Percentiles rank a stretch among this genome's conserved stretches.
Conservation (phyloP, 2,113 vertebrate genomes). For the Melanostigma gelatinosum region DNA sequence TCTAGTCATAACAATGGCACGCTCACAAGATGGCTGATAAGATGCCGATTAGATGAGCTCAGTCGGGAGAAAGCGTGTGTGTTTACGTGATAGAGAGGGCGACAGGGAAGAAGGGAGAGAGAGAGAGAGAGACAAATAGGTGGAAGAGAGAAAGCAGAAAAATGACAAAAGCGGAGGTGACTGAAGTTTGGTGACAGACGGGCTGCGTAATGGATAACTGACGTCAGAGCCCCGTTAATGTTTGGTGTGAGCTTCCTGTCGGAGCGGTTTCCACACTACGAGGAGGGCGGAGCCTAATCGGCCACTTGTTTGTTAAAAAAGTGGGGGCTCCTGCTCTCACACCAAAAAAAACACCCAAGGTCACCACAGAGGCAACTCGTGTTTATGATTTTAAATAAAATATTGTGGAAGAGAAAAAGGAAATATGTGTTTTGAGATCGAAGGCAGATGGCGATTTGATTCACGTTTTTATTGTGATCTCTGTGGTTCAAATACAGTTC, state of each 20-base stretch:
- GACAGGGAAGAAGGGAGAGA: not conserved
- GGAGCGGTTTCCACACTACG: constrained; percentile 47
- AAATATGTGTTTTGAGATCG: not conserved
- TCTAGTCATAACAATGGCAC: constrained; percentile 75
- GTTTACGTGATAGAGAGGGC: constrained; percentile 21
- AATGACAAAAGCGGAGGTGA: not conserved
- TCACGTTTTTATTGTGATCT: not conserved
- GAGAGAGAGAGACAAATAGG: constrained; percentile 17
- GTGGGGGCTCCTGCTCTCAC: constrained; percentile 1
- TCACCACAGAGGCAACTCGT: constrained; percentile 1
- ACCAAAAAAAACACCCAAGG: constrained; percentile 19
- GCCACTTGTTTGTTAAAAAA: constrained; percentile 28
- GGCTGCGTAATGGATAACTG: constrained; percentile 38
- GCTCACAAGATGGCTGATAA: constrained; percentile 72
- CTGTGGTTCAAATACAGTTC: constrained; percentile 27
- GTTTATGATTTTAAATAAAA: not conserved
- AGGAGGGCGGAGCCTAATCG: constrained; percentile 10
- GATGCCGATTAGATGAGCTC: constrained; percentile 76
- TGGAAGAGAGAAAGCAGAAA: not conserved
- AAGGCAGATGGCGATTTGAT: not conserved
- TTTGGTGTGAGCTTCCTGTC: constrained; percentile 64
- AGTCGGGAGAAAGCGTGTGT: constrained; percentile 41
- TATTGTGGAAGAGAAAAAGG: not conserved
- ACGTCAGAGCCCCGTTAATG: constrained; percentile 52
- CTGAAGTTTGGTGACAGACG: constrained; percentile 26